Evolutionary conservation across 1,140 invertebrate genomes (phyloP), one percentile per base, ranked within the genome.

Genomic region (Vollenhovia emeryi): DNA sequence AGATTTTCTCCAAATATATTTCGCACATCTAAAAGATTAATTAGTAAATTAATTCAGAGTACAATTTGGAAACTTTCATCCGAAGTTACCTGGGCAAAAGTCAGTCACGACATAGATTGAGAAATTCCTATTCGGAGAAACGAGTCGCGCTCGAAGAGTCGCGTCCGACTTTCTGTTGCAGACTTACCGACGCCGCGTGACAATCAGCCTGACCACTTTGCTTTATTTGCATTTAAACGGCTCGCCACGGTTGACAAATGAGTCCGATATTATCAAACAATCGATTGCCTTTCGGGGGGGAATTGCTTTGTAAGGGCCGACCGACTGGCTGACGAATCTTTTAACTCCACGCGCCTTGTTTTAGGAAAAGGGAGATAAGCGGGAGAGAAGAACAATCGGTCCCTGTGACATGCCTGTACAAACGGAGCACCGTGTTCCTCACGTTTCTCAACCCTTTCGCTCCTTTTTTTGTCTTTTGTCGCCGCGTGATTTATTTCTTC

Each of bases 241-340:
- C 55, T 85, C 71, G 71, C 71, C 82, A 60, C 73, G 60, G 90
- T 85, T 92, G 92, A 93, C 92, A 93, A 93, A 93, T 93, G 93
- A 93, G 92, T 62, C 80, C 88, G 92, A 93, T 93, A 92, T 93
- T 93, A 93, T 93, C 92, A 91, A 87, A 92, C 89, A 93, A 93
- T 93, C 91, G 91, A 92, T 92, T 86, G 90, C 69, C 57, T 48
- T 62, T 62, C 73, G 74, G 45, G 86, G n/a, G 82, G 69, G 83
- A 86, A 86, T 86, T 71, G 82, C 86, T 86, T 90, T 87, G 84
- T 71, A 74, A 69, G 69, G 60, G 64, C 64, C 73, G 66, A 82
- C 66, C 83, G 62, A 73, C 60, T 86, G 88, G 80, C 59, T 86
- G 88, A 85, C 59, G 86, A 89, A 90, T 90, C 89, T 90, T 76